Percentiles rank a stretch among this genome's conserved stretches.
These are phyloP conservation scores for Meda fulgida DNA, from an alignment of 2,797 vertebrate genomes.

Conservation along the genomic window DNA sequence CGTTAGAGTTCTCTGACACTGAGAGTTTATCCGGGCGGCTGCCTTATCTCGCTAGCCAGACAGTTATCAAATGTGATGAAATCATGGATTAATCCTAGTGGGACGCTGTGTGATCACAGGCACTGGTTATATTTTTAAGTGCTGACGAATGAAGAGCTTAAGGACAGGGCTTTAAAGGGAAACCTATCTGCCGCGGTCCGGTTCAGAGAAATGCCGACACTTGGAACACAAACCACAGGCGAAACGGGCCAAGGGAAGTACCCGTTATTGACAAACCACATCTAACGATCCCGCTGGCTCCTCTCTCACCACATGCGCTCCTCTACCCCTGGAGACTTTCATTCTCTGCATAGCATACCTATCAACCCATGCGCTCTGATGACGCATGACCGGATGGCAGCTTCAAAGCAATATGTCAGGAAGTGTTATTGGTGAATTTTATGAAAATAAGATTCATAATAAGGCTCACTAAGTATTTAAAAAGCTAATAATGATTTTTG, in stretches of 20 bases:
- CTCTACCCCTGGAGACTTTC: slow-evolving; percentile 59
- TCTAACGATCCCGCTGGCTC: slow-evolving; percentile 62
- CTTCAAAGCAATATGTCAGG: neutral
- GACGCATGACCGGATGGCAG: slow-evolving; percentile 3
- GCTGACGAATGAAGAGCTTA: slow-evolving; percentile 44
- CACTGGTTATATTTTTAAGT: slow-evolving; percentile 63
- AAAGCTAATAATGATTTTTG: slow-evolving; percentile 2
- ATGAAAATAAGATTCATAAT: neutral
- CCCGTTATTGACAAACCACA: slow-evolving; percentile 68
- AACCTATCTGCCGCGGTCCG: slow-evolving; percentile 58
- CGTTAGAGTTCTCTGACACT: slow-evolving; percentile 25
- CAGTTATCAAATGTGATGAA: slow-evolving; percentile 58
- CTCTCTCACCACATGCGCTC: slow-evolving; percentile 56
- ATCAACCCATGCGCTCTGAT: slow-evolving; percentile 49
- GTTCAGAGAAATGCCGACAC: slow-evolving; percentile 57
- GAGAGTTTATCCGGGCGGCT: slow-evolving; percentile 57
- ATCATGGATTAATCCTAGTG: slow-evolving; percentile 58
- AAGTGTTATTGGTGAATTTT: slow-evolving; percentile 1
- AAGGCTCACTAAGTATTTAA: neutral
- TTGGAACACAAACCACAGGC: slow-evolving; percentile 65
- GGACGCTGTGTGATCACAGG: slow-evolving; percentile 45
- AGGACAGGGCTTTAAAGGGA: slow-evolving; percentile 60
- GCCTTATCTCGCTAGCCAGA: slow-evolving; percentile 50
- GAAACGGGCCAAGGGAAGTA: slow-evolving; percentile 60
- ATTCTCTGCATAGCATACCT: slow-evolving; percentile 57